These are phyloP conservation scores for Noctua pronuba DNA, from an alignment of 2,888 invertebrate species.

Conservation along the genomic window DNA sequence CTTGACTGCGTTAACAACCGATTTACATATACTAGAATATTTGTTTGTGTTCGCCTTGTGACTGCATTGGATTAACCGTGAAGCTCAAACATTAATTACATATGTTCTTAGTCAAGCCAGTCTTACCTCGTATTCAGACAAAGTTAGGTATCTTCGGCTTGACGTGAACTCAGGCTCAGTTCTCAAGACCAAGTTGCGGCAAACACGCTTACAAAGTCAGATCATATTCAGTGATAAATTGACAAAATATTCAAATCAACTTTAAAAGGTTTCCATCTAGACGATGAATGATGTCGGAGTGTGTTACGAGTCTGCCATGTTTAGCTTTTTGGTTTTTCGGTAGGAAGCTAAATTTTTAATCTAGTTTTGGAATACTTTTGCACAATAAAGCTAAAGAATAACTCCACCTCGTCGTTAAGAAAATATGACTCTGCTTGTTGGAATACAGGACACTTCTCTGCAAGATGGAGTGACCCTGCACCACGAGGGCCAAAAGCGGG, in stretches of 20 bases:
- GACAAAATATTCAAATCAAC: conserved; percentile 18
- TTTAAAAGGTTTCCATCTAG: not conserved
- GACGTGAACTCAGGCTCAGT: not conserved
- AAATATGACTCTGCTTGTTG: not conserved
- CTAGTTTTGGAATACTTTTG: not conserved
- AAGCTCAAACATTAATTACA: conserved; percentile 9
- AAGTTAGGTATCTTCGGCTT: not conserved
- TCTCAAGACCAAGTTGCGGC: not conserved
- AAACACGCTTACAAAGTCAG: conserved; percentile 2
- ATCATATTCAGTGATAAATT: conserved; percentile 6
- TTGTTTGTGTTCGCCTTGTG: not conserved
- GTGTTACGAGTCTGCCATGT: not conserved
- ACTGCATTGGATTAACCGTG: not conserved
- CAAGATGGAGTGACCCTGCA: not conserved
- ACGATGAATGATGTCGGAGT: conserved; percentile 1
- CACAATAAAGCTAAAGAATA: not conserved
- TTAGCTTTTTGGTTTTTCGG: not conserved
- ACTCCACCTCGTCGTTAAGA: not conserved
- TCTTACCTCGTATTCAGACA: not conserved
- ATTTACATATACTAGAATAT: not conserved
- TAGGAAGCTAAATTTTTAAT: not conserved
- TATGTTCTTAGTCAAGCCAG: not conserved
- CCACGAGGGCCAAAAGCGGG: not conserved
- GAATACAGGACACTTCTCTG: not conserved
- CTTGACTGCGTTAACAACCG: not conserved